Conservation (phyloP, 2,113 vertebrate species). For the Melanotaenia duboulayi region DNA sequence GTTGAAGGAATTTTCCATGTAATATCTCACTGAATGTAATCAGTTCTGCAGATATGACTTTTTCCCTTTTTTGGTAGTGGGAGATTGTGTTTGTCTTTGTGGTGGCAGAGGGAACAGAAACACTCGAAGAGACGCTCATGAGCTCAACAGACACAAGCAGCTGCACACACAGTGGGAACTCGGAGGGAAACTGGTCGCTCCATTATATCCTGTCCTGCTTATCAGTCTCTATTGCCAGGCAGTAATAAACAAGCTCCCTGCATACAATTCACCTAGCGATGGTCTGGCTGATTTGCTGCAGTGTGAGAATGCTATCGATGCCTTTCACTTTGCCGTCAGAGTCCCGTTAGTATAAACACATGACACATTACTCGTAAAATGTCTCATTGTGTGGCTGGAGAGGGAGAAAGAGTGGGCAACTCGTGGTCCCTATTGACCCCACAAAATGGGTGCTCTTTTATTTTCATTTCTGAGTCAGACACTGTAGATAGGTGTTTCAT, state of each 20-base stretch:
- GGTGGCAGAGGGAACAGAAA: conserved; percentile 18
- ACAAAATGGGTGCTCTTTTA: conserved; percentile 51
- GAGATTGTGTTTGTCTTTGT: conserved; percentile 65
- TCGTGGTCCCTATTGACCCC: conserved; percentile 62
- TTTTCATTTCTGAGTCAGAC: conserved; percentile 67
- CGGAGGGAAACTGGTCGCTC: conserved; percentile 55
- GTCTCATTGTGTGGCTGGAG: conserved; percentile 72
- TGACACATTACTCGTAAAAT: conserved; percentile 69
- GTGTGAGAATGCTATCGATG: conserved; percentile 68
- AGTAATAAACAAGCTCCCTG: conserved; percentile 64
- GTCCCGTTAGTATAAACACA: conserved; percentile 69
- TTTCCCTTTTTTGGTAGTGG: conserved; percentile 33
- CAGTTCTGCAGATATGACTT: conserved; percentile 62
- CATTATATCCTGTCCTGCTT: conserved; percentile 68
- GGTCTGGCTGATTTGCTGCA: conserved; percentile 53
- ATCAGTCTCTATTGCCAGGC: conserved; percentile 70
- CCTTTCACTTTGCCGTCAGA: conserved; percentile 49
- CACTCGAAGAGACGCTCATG: conserved; percentile 11
- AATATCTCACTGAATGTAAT: conserved; percentile 71
- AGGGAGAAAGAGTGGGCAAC: conserved; percentile 64
- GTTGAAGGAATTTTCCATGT: conserved; percentile 62
- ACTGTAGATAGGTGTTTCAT: conserved; percentile 57
- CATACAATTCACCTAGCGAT: conserved; percentile 55
- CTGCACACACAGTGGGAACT: conserved; percentile 41
- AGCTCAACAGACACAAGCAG: conserved; percentile 19